Percentiles rank a stretch among this genome's conserved stretches.
phyloP scores from a whole-genome alignment of 2,113 vertebrate species.

The Scortum barcoo region DNA sequence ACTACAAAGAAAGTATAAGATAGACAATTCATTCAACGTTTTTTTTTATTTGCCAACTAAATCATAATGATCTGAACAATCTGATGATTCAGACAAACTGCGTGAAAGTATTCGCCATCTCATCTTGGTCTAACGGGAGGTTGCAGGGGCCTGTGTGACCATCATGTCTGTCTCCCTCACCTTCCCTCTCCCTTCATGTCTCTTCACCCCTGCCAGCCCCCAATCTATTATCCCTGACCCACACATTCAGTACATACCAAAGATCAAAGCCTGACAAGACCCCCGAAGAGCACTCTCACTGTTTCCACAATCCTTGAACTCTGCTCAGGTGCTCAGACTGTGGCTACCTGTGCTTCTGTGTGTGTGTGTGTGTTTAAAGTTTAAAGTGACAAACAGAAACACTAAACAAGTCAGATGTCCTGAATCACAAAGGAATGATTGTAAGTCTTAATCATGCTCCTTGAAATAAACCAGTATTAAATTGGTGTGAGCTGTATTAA shows the following conservation, averaged over 20 bases:
- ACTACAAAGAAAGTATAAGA: too few species aligned
- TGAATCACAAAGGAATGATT: background rate
- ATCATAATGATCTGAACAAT: background rate
- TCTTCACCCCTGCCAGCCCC: slow-evolving; percentile 61
- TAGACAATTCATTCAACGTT: background rate
- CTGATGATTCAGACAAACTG: background rate
- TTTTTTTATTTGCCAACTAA: background rate
- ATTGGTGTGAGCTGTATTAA: background rate
- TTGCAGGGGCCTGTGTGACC: slow-evolving; percentile 32
- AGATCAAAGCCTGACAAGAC: slow-evolving; percentile 77
- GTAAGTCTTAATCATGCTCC: background rate
- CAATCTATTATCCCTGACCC: slow-evolving; percentile 77
- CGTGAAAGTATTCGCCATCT: background rate
- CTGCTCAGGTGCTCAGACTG: slow-evolving; percentile 61
- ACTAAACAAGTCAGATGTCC: background rate
- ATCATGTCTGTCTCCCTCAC: slow-evolving; percentile 17
- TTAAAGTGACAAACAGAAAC: background rate
- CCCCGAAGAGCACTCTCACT: slow-evolving; percentile 69
- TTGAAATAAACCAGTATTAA: background rate
- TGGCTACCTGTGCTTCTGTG: slow-evolving; percentile 40
- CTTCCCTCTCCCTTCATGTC: slow-evolving; percentile 51
- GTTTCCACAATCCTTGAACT: slow-evolving; percentile 61
- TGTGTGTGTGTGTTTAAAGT: slow-evolving; percentile 7
- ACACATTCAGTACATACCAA: slow-evolving; percentile 77
- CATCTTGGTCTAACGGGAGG: slow-evolving; percentile 1